Evolutionary conservation across 2,113 vertebrate species (phyloP), one percentile per base, ranked within the genome.

Genomic region (Deroptyus accipitrinus): DNA sequence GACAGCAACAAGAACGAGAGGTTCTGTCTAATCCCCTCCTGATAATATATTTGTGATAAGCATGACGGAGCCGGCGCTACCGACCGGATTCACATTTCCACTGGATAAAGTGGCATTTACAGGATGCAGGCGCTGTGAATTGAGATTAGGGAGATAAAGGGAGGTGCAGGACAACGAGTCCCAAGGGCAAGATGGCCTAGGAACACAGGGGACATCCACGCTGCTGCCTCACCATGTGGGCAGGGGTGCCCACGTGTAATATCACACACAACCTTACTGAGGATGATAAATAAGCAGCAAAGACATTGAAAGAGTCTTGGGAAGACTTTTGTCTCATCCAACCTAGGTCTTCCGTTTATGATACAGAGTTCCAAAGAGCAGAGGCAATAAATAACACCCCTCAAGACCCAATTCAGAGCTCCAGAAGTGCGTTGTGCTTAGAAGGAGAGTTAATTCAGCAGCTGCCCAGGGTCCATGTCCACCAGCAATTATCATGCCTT

Each of bases 31-130:
- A 98, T 97, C 97, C 97, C 90, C 93, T 91, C 96, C 96, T 83
- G 97, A 98, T 98, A 97, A 98, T 97, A 98, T 96, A 95, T 97
- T 98, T 98, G 97, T 97, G 97, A 98, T 98, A 97, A 98, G 97
- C 97, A 52, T 96, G 98, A 98, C 94, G 18, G 97, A 96, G 93
- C 96, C 13, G 17, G 76, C 2, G 31, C 96, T 75, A 22, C 96
- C 64, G 37, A 95, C 97, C 78, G 20, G 86, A 88, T 86, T 94
- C 97, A 85, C 96, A 93, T 97, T 98, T 97, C 96, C 95, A 96
- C 96, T 2, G 8, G 92, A 96, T 97, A 91, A 97, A 96, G 94
- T 64, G 67, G 94, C 95, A 95, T 96, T 97, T 97, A 82, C 92
- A 88, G 82, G 79, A 96, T 86, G 94, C 96, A 91, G 86, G 81